Percentiles rank a stretch among this genome's conserved stretches.
Evolutionary conservation across 2,888 invertebrate species (phyloP).

Genomic region (Eueremaeus valkanovi): DNA sequence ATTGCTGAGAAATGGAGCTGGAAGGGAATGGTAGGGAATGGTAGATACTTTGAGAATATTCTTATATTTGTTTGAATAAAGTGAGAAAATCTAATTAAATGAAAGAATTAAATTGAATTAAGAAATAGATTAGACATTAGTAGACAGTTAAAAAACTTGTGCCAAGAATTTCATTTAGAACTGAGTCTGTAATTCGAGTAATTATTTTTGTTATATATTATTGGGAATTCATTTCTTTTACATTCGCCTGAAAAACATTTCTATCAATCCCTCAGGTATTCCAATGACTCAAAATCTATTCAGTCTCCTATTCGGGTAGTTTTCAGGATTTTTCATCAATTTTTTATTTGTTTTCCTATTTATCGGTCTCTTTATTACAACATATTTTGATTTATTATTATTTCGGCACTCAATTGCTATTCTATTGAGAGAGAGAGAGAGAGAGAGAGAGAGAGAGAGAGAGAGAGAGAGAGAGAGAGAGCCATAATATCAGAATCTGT

Average conservation of each 20-base stretch:
- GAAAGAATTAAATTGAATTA: conserved; percentile 1
- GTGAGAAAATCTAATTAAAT: conserved; percentile 5
- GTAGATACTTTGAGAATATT: too few relatives aligned
- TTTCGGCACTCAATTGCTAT: neutral
- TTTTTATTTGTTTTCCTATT: conserved; percentile 1
- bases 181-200: neutral
- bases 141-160: neutral
- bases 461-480: too few relatives aligned
- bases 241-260: neutral
- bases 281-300: neutral
- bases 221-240: neutral
- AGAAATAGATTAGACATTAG: neutral
- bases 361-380: neutral
- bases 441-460: too few relatives aligned
- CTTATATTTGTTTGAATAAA: neutral
- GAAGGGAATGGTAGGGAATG: neutral
- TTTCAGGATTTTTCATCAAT: conserved; percentile 2
- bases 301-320: too few relatives aligned
- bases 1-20: neutral
- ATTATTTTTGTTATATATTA: neutral
- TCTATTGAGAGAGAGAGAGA: too few relatives aligned
- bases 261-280: neutral
- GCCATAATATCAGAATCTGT: neutral
- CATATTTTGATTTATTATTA: neutral
- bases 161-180: neutral